Evolutionary conservation across 2,113 vertebrate genomes (phyloP).

Genomic region (Calyptomena viridis): DNA sequence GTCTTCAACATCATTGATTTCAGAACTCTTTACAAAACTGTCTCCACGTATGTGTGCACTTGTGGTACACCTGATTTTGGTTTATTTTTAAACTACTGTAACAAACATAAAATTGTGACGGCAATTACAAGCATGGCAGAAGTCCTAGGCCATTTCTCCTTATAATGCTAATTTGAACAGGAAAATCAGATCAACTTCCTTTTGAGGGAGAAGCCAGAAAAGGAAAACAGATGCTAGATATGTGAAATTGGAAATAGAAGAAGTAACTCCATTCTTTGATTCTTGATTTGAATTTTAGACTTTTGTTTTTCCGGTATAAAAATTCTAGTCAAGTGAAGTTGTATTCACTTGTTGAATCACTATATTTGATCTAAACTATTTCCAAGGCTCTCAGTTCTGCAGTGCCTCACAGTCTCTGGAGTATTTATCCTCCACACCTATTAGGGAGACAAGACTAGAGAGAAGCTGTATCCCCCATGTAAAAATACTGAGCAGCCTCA

Average conservation of each 20-base stretch:
- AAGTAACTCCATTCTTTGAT: slow-evolving; percentile 12
- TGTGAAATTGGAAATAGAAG: background rate
- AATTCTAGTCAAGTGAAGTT: background rate
- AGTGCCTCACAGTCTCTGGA: background rate
- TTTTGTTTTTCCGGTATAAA: background rate
- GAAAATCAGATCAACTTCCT: slow-evolving; percentile 49
- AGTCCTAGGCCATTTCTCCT: background rate
- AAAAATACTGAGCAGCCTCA: background rate
- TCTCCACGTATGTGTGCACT: background rate
- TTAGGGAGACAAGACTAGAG: background rate
- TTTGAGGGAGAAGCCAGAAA: background rate
- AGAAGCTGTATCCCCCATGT: background rate
- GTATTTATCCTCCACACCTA: background rate
- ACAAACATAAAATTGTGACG: background rate
- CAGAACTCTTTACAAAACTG: background rate
- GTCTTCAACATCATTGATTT: fast-evolving
- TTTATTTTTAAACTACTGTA: background rate
- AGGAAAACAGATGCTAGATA: slow-evolving; percentile 2
- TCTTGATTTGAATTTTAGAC: background rate
- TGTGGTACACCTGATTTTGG: background rate
- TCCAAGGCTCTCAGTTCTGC: background rate
- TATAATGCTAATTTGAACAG: slow-evolving; percentile 15
- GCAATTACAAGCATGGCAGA: background rate
- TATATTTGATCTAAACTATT: fast-evolving
- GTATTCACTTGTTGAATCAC: background rate